Percentiles rank a stretch among this genome's conserved stretches.
Evolutionary conservation across 1,140 invertebrate species (phyloP).

Genomic region (Hermatobates lingyangjiaoensis): DNA sequence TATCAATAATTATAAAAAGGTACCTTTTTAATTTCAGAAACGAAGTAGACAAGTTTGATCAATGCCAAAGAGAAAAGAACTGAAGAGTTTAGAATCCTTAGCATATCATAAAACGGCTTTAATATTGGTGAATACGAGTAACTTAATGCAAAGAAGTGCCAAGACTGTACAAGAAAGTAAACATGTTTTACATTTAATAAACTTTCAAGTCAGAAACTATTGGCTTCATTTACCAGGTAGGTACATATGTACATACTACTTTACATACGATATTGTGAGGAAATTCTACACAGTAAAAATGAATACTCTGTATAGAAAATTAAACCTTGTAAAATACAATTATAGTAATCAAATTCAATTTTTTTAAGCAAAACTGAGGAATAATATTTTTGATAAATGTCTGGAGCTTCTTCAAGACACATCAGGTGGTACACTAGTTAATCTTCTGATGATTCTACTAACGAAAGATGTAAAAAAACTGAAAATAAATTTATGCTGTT

Average conservation of each 20-base stretch:
- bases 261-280: too few species aligned
- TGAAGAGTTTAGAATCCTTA: background rate
- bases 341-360: too few species aligned
- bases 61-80: background rate
- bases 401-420: too few species aligned
- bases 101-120: background rate
- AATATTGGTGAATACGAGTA: background rate
- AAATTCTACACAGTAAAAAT: too few species aligned
- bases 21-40: too few species aligned
- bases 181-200: background rate
- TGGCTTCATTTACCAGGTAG: constrained; percentile 18
- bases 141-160: background rate
- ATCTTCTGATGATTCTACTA: constrained; percentile 26
- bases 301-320: too few species aligned
- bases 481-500: constrained; percentile 29
- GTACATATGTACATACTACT: too few species aligned
- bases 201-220: background rate
- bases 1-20: too few species aligned
- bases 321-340: too few species aligned
- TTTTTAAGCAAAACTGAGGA: too few species aligned
- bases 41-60: too few species aligned
- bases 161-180: background rate
- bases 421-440: constrained; percentile 26
- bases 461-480: constrained; percentile 26
- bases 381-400: too few species aligned